These are phyloP conservation scores for Polymixis flavicincta DNA, from an alignment of 2,888 invertebrate genomes.

Conservation along the genomic window DNA sequence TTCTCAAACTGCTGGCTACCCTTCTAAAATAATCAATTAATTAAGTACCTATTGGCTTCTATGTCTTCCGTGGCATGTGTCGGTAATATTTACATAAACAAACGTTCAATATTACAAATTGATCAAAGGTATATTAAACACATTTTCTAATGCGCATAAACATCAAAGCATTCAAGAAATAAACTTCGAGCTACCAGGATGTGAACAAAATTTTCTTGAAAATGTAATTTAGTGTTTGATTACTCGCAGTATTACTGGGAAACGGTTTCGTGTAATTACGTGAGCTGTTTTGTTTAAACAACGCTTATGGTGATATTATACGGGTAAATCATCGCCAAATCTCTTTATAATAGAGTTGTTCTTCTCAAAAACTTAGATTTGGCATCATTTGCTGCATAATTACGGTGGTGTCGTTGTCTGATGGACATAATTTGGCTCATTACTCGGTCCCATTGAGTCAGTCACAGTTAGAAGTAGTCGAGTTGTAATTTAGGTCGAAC, in stretches of 20 bases:
- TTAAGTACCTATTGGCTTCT: background rate
- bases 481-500: slow-evolving; percentile 84
- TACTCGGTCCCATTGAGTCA: slow-evolving; percentile 78
- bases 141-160: slow-evolving; percentile 14
- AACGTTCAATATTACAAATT: slow-evolving; percentile 13
- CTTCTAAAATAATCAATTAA: background rate
- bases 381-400: slow-evolving; percentile 82
- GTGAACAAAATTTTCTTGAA: slow-evolving; percentile 54
- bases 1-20: background rate
- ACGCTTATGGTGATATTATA: slow-evolving; percentile 75
- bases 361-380: slow-evolving; percentile 78
- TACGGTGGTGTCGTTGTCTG: slow-evolving; percentile 79
- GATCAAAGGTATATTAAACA: slow-evolving; percentile 7
- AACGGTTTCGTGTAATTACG: slow-evolving; percentile 75
- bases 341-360: slow-evolving; percentile 86
- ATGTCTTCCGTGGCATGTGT: background rate
- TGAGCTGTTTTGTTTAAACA: slow-evolving; percentile 73
- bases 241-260: slow-evolving; percentile 56
- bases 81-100: slow-evolving; percentile 3
- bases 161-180: slow-evolving; percentile 26
- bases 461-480: slow-evolving; percentile 77
- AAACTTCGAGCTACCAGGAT: slow-evolving; percentile 25
- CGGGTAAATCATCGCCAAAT: slow-evolving; percentile 82
- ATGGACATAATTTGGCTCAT: slow-evolving; percentile 84
- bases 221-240: slow-evolving; percentile 59